A percentile compares a stretch with the other conserved stretches of the same genome.
Evolutionary conservation across 2,888 invertebrate species (phyloP).

Genomic region (Lamellibrachia columna): DNA sequence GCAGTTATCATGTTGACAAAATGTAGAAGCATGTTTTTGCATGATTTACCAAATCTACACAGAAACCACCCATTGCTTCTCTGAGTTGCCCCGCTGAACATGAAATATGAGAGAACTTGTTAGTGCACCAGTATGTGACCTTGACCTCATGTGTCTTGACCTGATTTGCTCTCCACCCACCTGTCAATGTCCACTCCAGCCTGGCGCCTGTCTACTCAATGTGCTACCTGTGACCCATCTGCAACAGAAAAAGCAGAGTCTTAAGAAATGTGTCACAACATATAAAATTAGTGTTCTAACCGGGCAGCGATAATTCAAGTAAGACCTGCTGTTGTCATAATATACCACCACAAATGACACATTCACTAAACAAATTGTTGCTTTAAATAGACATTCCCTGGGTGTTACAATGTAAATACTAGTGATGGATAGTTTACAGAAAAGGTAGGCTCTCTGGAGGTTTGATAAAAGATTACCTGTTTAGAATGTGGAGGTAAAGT

Average conservation of each 20-base stretch:
- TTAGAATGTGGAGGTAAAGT: too few species aligned
- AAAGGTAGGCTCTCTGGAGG: too few species aligned
- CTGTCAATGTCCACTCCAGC: conserved; percentile 5
- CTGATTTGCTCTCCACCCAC: neutral
- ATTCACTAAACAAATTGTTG: neutral
- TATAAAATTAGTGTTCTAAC: neutral
- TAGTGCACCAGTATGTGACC: neutral
- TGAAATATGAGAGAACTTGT: neutral
- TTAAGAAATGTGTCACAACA: neutral
- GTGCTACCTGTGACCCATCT: neutral
- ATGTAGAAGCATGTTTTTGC: neutral
- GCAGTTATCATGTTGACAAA: neutral
- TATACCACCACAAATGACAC: neutral
- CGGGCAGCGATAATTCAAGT: neutral
- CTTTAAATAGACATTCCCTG: neutral
- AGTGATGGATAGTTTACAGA: too few species aligned
- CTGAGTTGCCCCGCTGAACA: neutral
- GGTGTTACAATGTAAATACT: neutral
- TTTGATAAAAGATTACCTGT: too few species aligned
- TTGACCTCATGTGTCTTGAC: neutral
- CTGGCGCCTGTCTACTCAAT: neutral
- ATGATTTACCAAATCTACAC: neutral
- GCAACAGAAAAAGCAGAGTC: neutral
- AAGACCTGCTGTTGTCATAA: neutral
- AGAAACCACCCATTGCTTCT: neutral